Percentiles rank a stretch among this genome's conserved stretches.
These are phyloP conservation scores for Brachionus calyciflorus DNA, from an alignment of 1,140 invertebrate genomes.

Conservation along the genomic window DNA sequence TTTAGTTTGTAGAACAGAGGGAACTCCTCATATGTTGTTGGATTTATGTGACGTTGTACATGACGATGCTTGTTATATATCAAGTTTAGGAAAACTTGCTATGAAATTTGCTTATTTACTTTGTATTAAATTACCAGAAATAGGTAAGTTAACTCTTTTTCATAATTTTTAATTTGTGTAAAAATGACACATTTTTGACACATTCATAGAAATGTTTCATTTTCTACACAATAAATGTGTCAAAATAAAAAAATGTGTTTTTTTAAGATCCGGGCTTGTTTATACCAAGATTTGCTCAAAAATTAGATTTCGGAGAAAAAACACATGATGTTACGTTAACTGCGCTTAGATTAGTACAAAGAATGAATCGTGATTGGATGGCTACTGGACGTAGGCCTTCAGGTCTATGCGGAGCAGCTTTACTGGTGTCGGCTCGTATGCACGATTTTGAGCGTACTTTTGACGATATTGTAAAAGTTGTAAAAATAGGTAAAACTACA, in stretches of 20 bases:
- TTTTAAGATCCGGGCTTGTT: constrained; percentile 86
- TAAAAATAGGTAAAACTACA: constrained; percentile 70
- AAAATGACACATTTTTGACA: too few relatives aligned
- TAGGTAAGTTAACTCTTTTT: too few relatives aligned
- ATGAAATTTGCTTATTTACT: constrained; percentile 79
- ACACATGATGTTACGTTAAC: constrained; percentile 91
- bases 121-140: constrained; percentile 85
- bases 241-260: constrained; percentile 10
- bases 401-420: constrained; percentile 89
- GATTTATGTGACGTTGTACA: constrained; percentile 91
- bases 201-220: too few relatives aligned
- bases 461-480: constrained; percentile 85
- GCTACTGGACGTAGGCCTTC: constrained; percentile 90
- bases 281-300: constrained; percentile 87
- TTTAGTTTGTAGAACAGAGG: constrained; percentile 89
- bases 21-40: constrained; percentile 88
- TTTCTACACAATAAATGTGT: too few relatives aligned
- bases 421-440: constrained; percentile 85
- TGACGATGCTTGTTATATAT: constrained; percentile 52
- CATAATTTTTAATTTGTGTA: too few relatives aligned
- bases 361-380: constrained; percentile 97
- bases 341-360: constrained; percentile 82
- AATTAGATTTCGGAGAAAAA: constrained; percentile 85
- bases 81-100: not conserved
- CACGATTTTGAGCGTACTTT: constrained; percentile 85